These are phyloP conservation scores for Platorchestia sp. DNA, from an alignment of 1,140 invertebrate species.

Conservation along the genomic window DNA sequence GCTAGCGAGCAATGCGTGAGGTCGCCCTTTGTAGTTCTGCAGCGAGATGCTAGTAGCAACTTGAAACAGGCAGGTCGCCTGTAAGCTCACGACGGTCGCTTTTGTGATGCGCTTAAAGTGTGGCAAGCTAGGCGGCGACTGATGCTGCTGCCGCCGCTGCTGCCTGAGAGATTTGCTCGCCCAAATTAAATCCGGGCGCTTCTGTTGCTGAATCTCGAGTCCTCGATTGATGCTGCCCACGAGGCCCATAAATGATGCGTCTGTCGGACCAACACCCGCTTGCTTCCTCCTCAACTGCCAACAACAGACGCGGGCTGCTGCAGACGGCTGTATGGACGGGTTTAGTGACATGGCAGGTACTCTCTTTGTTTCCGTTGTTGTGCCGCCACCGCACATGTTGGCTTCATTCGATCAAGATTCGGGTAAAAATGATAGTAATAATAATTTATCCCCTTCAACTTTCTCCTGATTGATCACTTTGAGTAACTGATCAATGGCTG, in stretches of 20 bases:
- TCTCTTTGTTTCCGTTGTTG: too few species aligned
- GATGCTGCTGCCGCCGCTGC: background rate
- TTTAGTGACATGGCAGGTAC: too few species aligned
- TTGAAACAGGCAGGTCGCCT: conserved; percentile 15
- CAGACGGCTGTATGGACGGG: too few species aligned
- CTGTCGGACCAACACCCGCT: conserved; percentile 11
- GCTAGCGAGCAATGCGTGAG: conserved; percentile 4
- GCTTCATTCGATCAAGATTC: background rate
- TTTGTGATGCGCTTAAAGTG: background rate
- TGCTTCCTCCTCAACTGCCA: background rate
- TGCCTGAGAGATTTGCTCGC: background rate
- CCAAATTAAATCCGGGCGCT: conserved; percentile 30
- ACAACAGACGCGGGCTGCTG: background rate
- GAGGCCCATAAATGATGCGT: conserved; percentile 35
- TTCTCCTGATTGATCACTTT: background rate
- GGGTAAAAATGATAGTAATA: background rate
- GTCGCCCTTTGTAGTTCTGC: conserved; percentile 3
- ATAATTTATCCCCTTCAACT: background rate
- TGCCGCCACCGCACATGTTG: background rate
- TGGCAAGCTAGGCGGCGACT: background rate
- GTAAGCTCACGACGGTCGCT: background rate
- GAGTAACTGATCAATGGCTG: background rate
- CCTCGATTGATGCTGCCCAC: conserved; percentile 43
- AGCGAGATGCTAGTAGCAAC: background rate
- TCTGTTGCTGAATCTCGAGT: conserved; percentile 18